These are phyloP conservation scores for Zaprionus obscuricornis DNA, from an alignment of 2,888 invertebrate genomes.

Conservation along the genomic window DNA sequence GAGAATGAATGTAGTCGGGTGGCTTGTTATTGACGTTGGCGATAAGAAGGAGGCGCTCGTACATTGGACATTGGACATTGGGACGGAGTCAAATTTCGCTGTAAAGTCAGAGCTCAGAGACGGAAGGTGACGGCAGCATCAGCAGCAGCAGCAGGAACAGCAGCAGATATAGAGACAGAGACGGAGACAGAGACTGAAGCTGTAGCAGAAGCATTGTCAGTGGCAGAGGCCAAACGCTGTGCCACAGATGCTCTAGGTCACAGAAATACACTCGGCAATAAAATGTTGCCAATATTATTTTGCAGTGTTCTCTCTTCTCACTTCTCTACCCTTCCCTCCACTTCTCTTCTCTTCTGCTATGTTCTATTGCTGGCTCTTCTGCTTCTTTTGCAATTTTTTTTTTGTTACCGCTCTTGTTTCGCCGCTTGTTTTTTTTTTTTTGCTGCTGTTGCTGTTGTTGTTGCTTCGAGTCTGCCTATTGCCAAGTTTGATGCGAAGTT, in stretches of 20 bases:
- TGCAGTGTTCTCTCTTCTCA: too few species aligned
- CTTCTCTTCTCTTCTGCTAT: too few species aligned
- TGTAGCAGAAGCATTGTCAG: neutral
- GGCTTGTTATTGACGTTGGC: conserved; percentile 70
- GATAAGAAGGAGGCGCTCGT: conserved; percentile 65
- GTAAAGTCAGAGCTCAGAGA: too few species aligned
- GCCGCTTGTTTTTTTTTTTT: conserved; percentile 15
- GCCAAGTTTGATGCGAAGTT: conserved; percentile 75
- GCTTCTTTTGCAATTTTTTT: conserved; percentile 3
- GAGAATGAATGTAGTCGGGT: conserved; percentile 51
- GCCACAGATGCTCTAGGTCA: conserved; percentile 71
- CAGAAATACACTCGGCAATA: conserved; percentile 78
- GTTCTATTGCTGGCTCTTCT: conserved; percentile 52
- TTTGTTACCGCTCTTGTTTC: neutral
- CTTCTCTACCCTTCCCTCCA: too few species aligned
- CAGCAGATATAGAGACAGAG: too few species aligned
- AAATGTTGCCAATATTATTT: conserved; percentile 80
- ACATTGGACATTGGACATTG: conserved; percentile 11
- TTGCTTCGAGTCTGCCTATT: conserved; percentile 61
- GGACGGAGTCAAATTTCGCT: conserved; percentile 68
- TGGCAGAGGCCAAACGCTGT: conserved; percentile 6
- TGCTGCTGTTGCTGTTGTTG: conserved; percentile 5
- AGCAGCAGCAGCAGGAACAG: conserved; percentile 9
- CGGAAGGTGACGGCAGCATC: too few species aligned
- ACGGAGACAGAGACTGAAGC: too few species aligned